These are phyloP conservation scores for Perizoma flavofasciatum DNA, from an alignment of 2,888 invertebrate genomes.

Conservation along the genomic window DNA sequence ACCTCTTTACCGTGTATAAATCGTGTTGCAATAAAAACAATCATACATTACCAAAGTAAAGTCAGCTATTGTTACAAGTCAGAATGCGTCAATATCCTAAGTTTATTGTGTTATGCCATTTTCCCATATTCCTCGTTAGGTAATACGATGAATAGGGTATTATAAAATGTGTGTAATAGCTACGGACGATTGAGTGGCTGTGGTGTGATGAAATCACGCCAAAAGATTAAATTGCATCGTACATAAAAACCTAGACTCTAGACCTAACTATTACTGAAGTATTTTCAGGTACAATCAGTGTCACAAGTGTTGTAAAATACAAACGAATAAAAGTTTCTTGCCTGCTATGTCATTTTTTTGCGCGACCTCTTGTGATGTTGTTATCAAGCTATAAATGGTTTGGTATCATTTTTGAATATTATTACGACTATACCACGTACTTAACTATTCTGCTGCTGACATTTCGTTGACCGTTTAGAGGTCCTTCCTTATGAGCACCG, in stretches of 20 bases:
- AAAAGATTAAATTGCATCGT: constrained; percentile 39
- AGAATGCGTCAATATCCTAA: constrained; percentile 53
- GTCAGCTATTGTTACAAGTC: constrained; percentile 55
- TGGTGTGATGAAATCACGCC: constrained; percentile 33
- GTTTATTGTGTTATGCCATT: constrained; percentile 54
- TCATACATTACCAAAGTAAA: constrained; percentile 46
- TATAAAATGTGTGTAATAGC: constrained; percentile 66
- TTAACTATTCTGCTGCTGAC: too few species aligned
- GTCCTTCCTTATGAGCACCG: too few species aligned
- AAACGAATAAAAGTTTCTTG: too few species aligned
- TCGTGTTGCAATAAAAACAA: constrained; percentile 21
- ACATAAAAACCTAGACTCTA: constrained; percentile 5
- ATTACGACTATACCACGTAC: too few species aligned
- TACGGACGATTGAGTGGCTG: constrained; percentile 45
- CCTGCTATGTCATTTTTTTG: too few species aligned
- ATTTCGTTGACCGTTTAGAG: too few species aligned
- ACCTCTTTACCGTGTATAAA: not conserved
- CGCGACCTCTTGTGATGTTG: too few species aligned
- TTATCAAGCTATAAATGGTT: too few species aligned
- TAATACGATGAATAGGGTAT: constrained; percentile 69
- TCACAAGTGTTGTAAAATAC: too few species aligned
- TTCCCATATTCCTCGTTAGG: constrained; percentile 67
- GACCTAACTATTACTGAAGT: not conserved
- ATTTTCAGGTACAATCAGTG: too few species aligned
- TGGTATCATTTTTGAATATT: too few species aligned